Base-by-base conservation (phyloP, 2,888 invertebrate species). In the Pyrrhopygopsis socrates region DNA sequence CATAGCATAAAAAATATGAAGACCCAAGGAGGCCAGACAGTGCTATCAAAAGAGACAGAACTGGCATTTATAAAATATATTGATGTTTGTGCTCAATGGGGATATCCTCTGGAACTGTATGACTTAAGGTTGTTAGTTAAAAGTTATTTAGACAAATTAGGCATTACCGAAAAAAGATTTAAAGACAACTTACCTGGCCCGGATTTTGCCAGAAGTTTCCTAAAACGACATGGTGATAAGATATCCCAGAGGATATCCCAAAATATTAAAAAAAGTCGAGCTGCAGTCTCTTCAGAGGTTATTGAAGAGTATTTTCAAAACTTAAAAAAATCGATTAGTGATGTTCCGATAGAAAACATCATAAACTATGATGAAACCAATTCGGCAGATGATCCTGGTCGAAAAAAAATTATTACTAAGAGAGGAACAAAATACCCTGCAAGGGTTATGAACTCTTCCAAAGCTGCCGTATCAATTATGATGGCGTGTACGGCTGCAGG, bases 391-490 rank as follows among this genome's bases (percentile, higher is more conserved):
- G 87, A 90, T 50, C 89, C 88, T 13, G 81, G 84, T 15, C 77
- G 80, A n/a, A 83, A 90, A 68, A 94, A 91, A 91, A 92, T 93
- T 79, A 84, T 94, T 2, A 89, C 92, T 13, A 91, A 94, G 89
- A 83, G 94, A 81, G 94, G 95, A 8, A 79, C 84, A 2, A 96
- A 96, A 89, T 95, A 97, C 81, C 95, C 95, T 5, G 96, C 97
- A 75, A 81, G 94, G 38, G 93, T 96, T 20, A 94, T 27, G 27
- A 95, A 97, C 81, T 84, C 89, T 34, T 90, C 95, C 2, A 97
- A 97, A 85, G 82, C 92, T 18, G 86, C 95, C 1, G 92, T 93
- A 20, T 95, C 95, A 18, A 34, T 96, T 2, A 97, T 97, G 97
- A 93, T 97, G 81, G 94, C 95, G 76, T 96, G 93, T 9, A 97